Percentiles rank a stretch among this genome's conserved stretches.
These are phyloP conservation scores for Blastobasis lacticolella DNA, from an alignment of 2,888 invertebrate species.

Conservation along the genomic window DNA sequence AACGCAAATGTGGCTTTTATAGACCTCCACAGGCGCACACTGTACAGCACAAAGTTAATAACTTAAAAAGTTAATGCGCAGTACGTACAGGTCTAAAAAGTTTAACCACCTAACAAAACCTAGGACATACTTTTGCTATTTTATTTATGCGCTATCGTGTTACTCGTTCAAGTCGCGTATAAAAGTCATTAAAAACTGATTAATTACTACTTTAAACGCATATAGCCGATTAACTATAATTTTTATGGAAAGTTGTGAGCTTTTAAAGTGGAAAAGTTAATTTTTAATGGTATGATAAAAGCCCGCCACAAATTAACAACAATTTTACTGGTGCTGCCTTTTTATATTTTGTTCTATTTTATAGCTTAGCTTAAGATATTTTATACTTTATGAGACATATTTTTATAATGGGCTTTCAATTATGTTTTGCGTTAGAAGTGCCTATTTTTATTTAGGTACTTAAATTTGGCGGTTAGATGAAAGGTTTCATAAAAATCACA, in stretches of 20 bases:
- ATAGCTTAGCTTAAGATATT: constrained; percentile 4
- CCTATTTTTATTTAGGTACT: too few relatives aligned
- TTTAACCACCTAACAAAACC: too few relatives aligned
- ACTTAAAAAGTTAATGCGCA: too few relatives aligned
- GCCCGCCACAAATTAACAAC: constrained; percentile 21
- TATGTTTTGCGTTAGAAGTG: too few relatives aligned
- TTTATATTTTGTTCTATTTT: constrained; percentile 12
- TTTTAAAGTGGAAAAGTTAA: constrained; percentile 19
- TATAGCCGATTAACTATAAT: constrained; percentile 9
- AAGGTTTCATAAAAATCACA: too few relatives aligned
- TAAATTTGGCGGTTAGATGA: too few relatives aligned
- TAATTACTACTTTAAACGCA: not conserved
- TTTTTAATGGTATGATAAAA: constrained; percentile 28
- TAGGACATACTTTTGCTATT: not conserved
- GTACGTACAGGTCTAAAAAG: too few relatives aligned
- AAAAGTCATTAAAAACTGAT: not conserved
- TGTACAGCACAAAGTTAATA: too few relatives aligned
- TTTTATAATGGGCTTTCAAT: not conserved
- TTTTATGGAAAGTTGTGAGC: constrained; percentile 10
- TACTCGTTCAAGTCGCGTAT: not conserved
- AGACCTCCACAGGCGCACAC: too few relatives aligned
- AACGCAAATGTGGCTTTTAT: too few relatives aligned
- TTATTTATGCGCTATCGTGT: not conserved
- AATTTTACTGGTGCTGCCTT: constrained; percentile 15
- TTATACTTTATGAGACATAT: not conserved